Base-by-base conservation (phyloP, 2,888 invertebrate species). In the Ephialtes manifestator region DNA sequence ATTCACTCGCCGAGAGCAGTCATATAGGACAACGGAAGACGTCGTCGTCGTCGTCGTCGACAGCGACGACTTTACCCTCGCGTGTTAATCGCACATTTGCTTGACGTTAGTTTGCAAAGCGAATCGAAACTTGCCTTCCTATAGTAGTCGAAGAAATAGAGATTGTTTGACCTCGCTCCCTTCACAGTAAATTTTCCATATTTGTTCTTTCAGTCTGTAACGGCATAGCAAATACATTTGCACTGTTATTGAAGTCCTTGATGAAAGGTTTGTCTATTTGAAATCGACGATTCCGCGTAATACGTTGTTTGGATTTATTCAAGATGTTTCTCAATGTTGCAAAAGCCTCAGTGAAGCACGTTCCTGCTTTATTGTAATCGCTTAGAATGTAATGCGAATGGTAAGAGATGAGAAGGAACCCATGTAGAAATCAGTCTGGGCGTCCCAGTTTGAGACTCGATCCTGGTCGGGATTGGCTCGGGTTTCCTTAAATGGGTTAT, bases 61-160 rank as follows among this genome's bases (percentile, higher is more conserved):
- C 71, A n/a, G 68, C 58, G 55, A 70, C 28, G 58, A 81, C 48
- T 51, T 20, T 20, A 53, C n/a, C 31, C 48, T 70, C 70, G 58
- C 51, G 70, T 58, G 51, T 63, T 48, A 81, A 75, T 81, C 31
- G 67, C 39, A 70, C 63, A 76, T 75, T 81, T 68, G 68, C 13
- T 15, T 20, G 58, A 48, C 39, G 11, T 28, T 60, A 46, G 18
- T 51, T 51, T 18, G 35, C 20, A 39, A 65, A 53, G 10, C 67
- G 28, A 68, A 48, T 60, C 78, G 70, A 70, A 53, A 78, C 18
- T 24, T n/a, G 43, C 18, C 0, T 15, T 51, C n/a, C 18, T 39
- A 24, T 28, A 46, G 43, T 18, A 35, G 39, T 76, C 53, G 28
- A 58, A 55, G 31, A 35, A 48, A 43, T 43, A 58, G 55, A 58